Conservation (phyloP, 2,888 invertebrate genomes). For the Oscheius sp. region DNA sequence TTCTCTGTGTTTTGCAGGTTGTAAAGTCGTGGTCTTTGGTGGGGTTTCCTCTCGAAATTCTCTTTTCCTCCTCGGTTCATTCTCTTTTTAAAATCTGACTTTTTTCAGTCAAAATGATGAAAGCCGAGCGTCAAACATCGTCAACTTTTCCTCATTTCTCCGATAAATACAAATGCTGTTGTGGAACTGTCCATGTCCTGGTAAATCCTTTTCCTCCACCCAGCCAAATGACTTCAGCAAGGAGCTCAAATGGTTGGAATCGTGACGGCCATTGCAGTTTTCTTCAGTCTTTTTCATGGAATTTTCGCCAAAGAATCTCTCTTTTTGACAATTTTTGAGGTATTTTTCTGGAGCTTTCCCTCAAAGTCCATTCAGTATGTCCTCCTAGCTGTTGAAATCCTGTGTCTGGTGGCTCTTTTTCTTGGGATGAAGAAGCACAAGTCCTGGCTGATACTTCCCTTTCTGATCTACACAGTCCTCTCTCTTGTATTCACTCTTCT, state of each 20-base stretch:
- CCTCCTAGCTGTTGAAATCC: constrained; percentile 18
- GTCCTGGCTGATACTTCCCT: constrained; percentile 18
- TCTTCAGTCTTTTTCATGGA: constrained; percentile 29
- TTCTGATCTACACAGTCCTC: constrained; percentile 8
- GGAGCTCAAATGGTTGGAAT: constrained; percentile 44
- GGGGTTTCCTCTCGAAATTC: background rate
- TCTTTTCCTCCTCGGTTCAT: background rate
- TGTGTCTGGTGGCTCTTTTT: constrained; percentile 25
- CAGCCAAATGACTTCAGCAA: constrained; percentile 30
- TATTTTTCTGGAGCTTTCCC: background rate
- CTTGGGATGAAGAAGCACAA: constrained; percentile 25
- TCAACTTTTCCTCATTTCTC: constrained; percentile 35
- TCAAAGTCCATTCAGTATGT: constrained; percentile 18
- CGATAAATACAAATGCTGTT: constrained; percentile 48
- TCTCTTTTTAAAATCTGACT: background rate
- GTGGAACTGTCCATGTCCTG: constrained; percentile 46
- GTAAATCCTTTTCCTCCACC: constrained; percentile 5
- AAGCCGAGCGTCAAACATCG: constrained; percentile 1
- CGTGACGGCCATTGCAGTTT: constrained; percentile 25
- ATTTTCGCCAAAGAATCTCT: constrained; percentile 13
- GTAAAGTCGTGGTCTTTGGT: background rate
- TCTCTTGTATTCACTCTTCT: background rate
- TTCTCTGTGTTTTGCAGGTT: background rate
- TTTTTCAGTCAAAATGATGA: background rate
- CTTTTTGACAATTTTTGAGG: background rate